Evolutionary conservation across 2,113 vertebrate genomes (phyloP).

Genomic region (Mus pahari): DNA sequence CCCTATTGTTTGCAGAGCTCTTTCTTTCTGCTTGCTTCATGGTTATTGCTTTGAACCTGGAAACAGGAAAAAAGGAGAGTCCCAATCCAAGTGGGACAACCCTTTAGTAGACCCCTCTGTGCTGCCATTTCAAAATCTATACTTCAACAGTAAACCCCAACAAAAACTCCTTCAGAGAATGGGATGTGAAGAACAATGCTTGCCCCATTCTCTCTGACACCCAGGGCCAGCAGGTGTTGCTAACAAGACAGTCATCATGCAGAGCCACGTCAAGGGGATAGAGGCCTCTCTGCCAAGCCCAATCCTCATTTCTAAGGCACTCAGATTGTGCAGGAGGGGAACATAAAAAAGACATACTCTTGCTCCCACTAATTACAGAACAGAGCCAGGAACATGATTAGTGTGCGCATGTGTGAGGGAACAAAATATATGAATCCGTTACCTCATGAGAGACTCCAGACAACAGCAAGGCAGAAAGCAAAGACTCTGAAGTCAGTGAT

Average conservation of each 20-base stretch:
- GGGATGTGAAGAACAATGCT: neutral
- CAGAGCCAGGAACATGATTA: neutral
- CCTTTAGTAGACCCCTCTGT: conserved; percentile 42
- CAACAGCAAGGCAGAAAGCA: neutral
- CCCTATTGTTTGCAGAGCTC: conserved; percentile 44
- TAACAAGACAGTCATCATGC: neutral
- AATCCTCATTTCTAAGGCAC: neutral
- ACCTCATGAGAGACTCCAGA: neutral
- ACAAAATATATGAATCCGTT: neutral
- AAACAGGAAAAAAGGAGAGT: neutral
- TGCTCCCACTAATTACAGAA: neutral
- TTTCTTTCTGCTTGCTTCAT: conserved; percentile 43
- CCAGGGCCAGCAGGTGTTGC: neutral
- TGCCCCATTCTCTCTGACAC: neutral
- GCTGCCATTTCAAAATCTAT: conserved; percentile 61
- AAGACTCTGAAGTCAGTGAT: neutral
- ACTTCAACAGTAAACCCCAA: conserved; percentile 41
- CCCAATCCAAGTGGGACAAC: neutral
- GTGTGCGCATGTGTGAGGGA: too few species aligned
- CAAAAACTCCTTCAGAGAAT: conserved; percentile 37
- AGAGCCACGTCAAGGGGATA: neutral
- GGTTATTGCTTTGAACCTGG: conserved; percentile 68
- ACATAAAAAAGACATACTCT: neutral
- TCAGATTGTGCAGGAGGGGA: neutral
- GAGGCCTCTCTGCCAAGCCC: neutral